phyloP scores from a whole-genome alignment of 2,113 vertebrate genomes.

The Thermophis baileyi region DNA sequence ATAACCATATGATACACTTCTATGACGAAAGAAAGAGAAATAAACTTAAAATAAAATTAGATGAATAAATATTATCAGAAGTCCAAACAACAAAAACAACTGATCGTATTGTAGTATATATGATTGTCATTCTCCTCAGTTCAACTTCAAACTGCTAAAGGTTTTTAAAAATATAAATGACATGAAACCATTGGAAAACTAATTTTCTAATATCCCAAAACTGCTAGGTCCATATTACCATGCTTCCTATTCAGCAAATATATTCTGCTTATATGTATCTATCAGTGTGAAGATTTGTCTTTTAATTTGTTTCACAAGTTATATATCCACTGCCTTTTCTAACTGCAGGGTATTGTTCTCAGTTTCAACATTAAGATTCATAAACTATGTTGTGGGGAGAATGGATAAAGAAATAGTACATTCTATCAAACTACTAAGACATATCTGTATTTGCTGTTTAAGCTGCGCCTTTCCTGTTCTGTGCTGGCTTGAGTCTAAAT shows the following conservation, averaged over 20 bases:
- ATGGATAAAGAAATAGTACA: background rate
- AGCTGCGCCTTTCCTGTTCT: background rate
- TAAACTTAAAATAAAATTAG: background rate
- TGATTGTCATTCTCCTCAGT: background rate
- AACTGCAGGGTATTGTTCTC: background rate
- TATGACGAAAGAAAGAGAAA: background rate
- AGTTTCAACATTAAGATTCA: background rate
- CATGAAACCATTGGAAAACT: slow-evolving; percentile 26
- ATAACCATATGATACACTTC: background rate
- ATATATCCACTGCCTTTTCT: background rate
- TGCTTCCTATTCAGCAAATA: slow-evolving; percentile 45
- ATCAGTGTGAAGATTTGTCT: slow-evolving; percentile 47
- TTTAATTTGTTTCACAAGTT: slow-evolving; percentile 57
- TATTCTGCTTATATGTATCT: slow-evolving; percentile 41
- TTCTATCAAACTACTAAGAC: background rate
- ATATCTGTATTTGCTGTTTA: background rate
- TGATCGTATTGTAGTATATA: background rate
- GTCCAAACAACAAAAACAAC: background rate
- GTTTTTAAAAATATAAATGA: background rate
- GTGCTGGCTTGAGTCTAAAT: background rate
- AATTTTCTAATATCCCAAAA: slow-evolving; percentile 38
- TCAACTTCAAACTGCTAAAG: background rate
- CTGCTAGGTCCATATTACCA: slow-evolving; percentile 45
- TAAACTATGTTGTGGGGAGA: background rate
- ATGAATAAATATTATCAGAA: background rate